Base-by-base conservation (phyloP, 2,888 invertebrate species). In the Pinctada fucata region DNA sequence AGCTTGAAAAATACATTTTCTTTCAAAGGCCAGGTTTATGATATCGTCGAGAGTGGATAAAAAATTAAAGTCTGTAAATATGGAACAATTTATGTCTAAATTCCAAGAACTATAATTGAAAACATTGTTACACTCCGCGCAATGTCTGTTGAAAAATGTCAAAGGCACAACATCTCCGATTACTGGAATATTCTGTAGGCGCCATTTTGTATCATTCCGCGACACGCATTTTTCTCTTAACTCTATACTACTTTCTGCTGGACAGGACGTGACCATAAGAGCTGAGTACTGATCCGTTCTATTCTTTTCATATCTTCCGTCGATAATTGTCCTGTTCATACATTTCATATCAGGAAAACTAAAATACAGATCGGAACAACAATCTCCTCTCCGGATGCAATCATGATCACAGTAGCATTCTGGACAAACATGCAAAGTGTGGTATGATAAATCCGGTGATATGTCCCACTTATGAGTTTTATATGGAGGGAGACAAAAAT, bases 1-100 rank as follows among this genome's bases (percentile, higher is more conserved):
- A 31, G 45, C 45, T 3, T 67, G 67, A 10, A 72, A 13, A 16
- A 72, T 16, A 31, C 72, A 72, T 31, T 31, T 51, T 10, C 58
- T 72, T 3, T 52, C 58, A 8, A 31, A 16, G 51, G 51, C 51
- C 45, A 51, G 16, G 47, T 50, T 0, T 3, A 72, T 31, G 13
- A 72, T 52, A 8, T 72, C 72, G 51, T 72, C 47, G 47, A 51
- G 58, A 10, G 51, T 51, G 13, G 58, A 72, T 52, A 72, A 52
- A 72, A 72, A 72, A 47, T 72, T 72, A 16, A 72, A n/a, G 58
- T 72, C 72, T 31, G 52, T 4, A 52, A 72, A 72, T 58, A 72
- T 16, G 4, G 6, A 16, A 31, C 72, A 72, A 51, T n/a, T 45
- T 16, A 72, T 45, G 8, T 51, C 63, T 52, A 72, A 45, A 4